These are phyloP conservation scores for Atethmia centrago DNA, from an alignment of 2,888 invertebrate species.

Conservation along the genomic window DNA sequence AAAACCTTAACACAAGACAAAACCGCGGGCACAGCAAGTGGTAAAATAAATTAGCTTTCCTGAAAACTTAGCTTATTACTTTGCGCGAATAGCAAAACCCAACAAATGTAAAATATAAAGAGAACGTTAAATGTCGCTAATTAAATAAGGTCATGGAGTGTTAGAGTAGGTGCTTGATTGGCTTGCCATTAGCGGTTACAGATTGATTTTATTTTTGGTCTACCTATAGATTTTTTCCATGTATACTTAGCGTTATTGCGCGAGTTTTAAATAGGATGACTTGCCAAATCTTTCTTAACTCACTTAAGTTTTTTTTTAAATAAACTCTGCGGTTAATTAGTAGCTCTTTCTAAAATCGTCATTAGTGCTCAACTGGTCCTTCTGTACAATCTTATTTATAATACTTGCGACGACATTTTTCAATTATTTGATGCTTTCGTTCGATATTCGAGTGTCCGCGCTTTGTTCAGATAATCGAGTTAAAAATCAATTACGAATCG, in stretches of 20 bases:
- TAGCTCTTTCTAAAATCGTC: not conserved
- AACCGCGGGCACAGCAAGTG: not conserved
- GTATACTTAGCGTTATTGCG: not conserved
- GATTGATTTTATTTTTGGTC: not conserved
- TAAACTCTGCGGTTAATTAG: not conserved
- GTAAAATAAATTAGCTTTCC: conserved; percentile 25
- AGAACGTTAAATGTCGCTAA: conserved; percentile 24
- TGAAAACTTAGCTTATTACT: conserved; percentile 36
- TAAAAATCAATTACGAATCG: conserved; percentile 55
- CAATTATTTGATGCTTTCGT: conserved; percentile 32
- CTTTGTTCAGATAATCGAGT: conserved; percentile 55
- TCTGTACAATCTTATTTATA: conserved; percentile 13
- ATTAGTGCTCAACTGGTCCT: not conserved
- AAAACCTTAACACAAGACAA: not conserved
- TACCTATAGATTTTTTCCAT: not conserved
- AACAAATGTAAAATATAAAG: conserved; percentile 23
- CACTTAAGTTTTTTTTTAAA: not conserved
- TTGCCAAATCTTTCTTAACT: not conserved
- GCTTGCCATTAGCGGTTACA: not conserved
- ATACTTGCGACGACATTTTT: conserved; percentile 6
- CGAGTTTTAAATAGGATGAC: not conserved
- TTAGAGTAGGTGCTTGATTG: not conserved
- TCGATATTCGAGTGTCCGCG: conserved; percentile 33
- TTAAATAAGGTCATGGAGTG: not conserved
- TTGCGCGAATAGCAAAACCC: conserved; percentile 10